Base-by-base conservation (phyloP, 2,888 invertebrate species). In the Halocaridina rubra region DNA sequence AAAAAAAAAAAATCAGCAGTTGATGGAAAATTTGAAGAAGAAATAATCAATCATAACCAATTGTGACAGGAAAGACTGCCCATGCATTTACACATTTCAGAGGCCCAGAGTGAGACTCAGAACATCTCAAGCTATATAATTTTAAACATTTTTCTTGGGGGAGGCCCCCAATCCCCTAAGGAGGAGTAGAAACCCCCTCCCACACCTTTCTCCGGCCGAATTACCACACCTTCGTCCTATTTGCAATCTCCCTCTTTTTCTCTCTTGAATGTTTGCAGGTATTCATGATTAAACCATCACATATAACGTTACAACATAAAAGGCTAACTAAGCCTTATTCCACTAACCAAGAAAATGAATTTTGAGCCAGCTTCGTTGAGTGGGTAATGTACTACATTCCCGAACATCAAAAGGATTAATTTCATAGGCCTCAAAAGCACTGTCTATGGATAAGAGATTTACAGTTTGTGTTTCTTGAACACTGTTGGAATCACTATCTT, bases 401-500 rank as follows among this genome's bases (percentile, higher is more conserved):
- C 81, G 22, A 8, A 82, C 86, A 22, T 86, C 79, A 53, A 86
- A 86, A 4, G 81, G 79, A 19, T 79, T 81, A 27, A 74, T 24
- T 4, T 69, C 39, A 80, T 64, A 82, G 2, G 27, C 27, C 19
- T 82, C 79, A 39, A 84, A 84, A 24, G 71, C 71, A 13, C 69
- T 39, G 16, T 59, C n/a, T 57, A 86, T 71, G 67, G 78, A 75
- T n/a, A 86, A 75, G 82, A 82, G 79, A 71, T 86, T 85, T 46
- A 76, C 27, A 27, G 61, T 71, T 24, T 82, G 57, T 19, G 13
- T 24, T 53, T 24, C 33, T 13, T 59, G 16, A 22, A 86, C 29
- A n/a, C n/a, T 7, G 13, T 33, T 78, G 16, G 67, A 24, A 27
- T 81, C 67, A 39, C 57, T 67, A 22, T 81, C 75, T 1, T 59